Percentiles rank a stretch among this genome's conserved stretches.
Evolutionary conservation across 1,140 invertebrate species (phyloP).

Genomic region (Zaprionus inermis): DNA sequence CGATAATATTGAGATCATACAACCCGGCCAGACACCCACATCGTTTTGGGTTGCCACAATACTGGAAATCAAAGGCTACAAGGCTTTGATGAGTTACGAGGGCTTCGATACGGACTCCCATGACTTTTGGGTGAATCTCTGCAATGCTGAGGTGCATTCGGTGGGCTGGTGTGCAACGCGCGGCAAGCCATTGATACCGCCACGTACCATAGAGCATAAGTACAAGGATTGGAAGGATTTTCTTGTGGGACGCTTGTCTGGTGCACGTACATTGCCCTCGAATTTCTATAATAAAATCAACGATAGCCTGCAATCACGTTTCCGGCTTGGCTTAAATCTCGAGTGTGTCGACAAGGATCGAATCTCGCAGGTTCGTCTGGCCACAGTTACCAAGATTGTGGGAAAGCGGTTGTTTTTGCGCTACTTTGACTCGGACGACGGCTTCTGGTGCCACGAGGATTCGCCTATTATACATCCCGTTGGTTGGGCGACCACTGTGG

Average conservation of each 20-base stretch:
- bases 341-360: constrained; percentile 98
- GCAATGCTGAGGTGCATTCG: constrained; percentile 96
- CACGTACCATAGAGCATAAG: constrained; percentile 95
- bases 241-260: constrained; percentile 94
- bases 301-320: constrained; percentile 92
- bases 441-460: constrained; percentile 98
- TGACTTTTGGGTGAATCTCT: constrained; percentile 98
- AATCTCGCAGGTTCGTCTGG: constrained; percentile 96
- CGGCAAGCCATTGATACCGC: constrained; percentile 97
- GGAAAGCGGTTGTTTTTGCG: constrained; percentile 95
- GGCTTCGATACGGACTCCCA: constrained; percentile 94
- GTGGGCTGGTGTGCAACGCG: constrained; percentile 98
- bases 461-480: constrained; percentile 97
- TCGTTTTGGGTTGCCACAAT: constrained; percentile 98
- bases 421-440: constrained; percentile 94
- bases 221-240: constrained; percentile 98
- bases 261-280: constrained; percentile 95
- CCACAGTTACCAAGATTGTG: constrained; percentile 94
- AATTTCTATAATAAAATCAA: constrained; percentile 95
- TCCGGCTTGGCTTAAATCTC: constrained; percentile 92
- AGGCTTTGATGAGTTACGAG: constrained; percentile 96
- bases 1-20: constrained; percentile 88
- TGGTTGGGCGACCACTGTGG: constrained; percentile 95
- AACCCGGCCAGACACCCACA: constrained; percentile 88
- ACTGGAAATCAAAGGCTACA: constrained; percentile 95